phyloP scores from a whole-genome alignment of 2,797 vertebrate genomes.

The Lutjanus argentimaculatus region DNA sequence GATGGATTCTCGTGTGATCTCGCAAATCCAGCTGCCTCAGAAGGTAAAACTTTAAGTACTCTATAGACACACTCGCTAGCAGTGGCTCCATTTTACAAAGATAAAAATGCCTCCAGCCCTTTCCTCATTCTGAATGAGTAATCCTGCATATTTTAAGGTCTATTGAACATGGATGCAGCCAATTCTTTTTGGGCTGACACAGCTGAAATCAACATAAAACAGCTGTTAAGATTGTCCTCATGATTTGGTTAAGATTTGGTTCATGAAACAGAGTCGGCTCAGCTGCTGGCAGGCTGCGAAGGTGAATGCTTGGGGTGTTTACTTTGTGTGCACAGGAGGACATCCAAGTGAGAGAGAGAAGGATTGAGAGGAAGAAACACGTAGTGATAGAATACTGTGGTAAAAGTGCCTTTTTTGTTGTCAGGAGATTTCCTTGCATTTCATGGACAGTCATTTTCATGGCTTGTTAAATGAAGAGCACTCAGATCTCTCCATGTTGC shows the following conservation, averaged over 20 bases:
- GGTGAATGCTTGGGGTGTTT: not conserved
- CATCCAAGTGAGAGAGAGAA: not conserved
- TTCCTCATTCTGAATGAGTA: not conserved
- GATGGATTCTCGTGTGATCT: no score
- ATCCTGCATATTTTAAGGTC: not conserved
- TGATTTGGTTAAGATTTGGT: not conserved
- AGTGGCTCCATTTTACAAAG: not conserved
- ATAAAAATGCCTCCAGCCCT: not conserved
- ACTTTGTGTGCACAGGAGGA: not conserved
- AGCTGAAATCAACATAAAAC: conserved; percentile 16
- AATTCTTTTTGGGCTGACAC: conserved; percentile 8
- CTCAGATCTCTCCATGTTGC: not conserved
- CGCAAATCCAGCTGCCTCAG: not conserved
- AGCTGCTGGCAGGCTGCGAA: not conserved
- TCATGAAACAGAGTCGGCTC: not conserved
- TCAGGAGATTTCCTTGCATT: not conserved
- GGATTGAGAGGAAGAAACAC: no score
- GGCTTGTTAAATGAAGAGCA: not conserved
- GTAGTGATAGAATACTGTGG: not conserved
- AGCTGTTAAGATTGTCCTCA: not conserved
- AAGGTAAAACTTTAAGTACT: not conserved
- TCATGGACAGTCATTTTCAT: not conserved
- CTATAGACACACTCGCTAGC: not conserved
- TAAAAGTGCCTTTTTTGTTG: no score
- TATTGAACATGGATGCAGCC: not conserved